Evolutionary conservation across 2,113 vertebrate species (phyloP).

Genomic region (human (Homo sapiens)): GRCh38 chr1:230001501-230002000

Average conservation of each 20-base stretch:
- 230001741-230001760: neutral
- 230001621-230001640: neutral
- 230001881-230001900: neutral
- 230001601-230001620: neutral
- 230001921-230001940: neutral
- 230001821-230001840: neutral
- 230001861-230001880: too few relatives aligned
- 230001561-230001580: neutral
- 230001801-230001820: accelerated
- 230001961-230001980: neutral
- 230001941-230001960: neutral
- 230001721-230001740: neutral
- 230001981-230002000: neutral
- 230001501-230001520: neutral
- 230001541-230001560: neutral
- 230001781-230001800: neutral
- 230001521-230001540: neutral
- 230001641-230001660: neutral
- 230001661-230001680: neutral
- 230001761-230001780: neutral
- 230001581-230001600: neutral
- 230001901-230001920: neutral
- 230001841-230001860: neutral
- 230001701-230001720: too few relatives aligned
- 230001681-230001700: too few relatives aligned